Conservation (phyloP, 2,113 vertebrate genomes). For the Menidia beryllina region DNA sequence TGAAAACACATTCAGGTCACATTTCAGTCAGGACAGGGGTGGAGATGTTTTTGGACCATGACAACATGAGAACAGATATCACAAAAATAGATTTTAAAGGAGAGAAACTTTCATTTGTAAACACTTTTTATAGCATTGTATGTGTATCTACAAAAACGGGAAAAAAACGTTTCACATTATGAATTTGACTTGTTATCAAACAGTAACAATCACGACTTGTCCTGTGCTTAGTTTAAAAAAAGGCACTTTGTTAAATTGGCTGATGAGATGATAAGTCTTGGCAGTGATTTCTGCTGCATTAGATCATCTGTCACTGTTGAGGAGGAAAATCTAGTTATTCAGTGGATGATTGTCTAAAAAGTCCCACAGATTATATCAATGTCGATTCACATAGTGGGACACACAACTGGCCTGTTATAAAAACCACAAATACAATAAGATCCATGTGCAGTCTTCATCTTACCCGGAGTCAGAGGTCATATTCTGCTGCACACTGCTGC, state of each 20-base stretch:
- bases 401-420: not conserved
- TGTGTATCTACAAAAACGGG: slow-evolving; percentile 11
- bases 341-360: slow-evolving; percentile 4
- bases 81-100: slow-evolving; percentile 15
- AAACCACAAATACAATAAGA: not conserved
- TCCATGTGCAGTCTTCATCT: not conserved
- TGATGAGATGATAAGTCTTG: slow-evolving; percentile 43
- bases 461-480: slow-evolving; percentile 73
- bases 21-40: slow-evolving; percentile 15
- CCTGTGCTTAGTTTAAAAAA: slow-evolving; percentile 31
- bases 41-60: not conserved
- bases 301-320: slow-evolving; percentile 12
- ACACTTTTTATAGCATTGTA: slow-evolving; percentile 22
- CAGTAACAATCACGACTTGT: slow-evolving; percentile 48
- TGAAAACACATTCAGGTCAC: slow-evolving; percentile 20
- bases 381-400: not conserved
- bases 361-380: not conserved
- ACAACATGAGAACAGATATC: not conserved
- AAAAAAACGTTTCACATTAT: slow-evolving; percentile 50
- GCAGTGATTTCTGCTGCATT: slow-evolving; percentile 10
- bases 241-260: slow-evolving; percentile 63
- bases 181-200: slow-evolving; percentile 29
- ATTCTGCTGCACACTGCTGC: slow-evolving; percentile 82
- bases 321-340: slow-evolving; percentile 10
- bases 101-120: slow-evolving; percentile 41